phyloP scores from a whole-genome alignment of 2,888 invertebrate species.

The Drosophila recens region DNA sequence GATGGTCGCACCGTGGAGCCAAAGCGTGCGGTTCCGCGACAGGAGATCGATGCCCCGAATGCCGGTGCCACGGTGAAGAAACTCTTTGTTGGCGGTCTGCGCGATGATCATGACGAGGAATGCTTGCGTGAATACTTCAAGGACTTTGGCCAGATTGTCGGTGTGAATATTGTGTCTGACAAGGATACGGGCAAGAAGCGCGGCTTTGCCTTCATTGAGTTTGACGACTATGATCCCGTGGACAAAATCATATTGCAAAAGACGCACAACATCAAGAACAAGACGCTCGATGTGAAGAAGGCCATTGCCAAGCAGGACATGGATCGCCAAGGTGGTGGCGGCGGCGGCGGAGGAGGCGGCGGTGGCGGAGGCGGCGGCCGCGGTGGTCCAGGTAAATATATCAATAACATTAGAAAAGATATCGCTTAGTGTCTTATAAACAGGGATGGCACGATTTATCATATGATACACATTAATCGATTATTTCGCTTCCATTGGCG shows the following conservation, averaged over 20 bases:
- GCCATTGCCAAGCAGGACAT: slow-evolving; percentile 95
- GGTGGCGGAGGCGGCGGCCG: slow-evolving; percentile 86
- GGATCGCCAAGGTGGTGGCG: slow-evolving; percentile 87
- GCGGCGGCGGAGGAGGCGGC: slow-evolving; percentile 86
- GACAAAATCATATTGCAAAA: slow-evolving; percentile 94
- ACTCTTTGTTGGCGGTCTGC: slow-evolving; percentile 96
- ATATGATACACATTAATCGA: too few relatives aligned
- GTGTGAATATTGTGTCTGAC: slow-evolving; percentile 95
- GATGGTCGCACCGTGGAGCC: slow-evolving; percentile 98
- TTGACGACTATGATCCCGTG: slow-evolving; percentile 98
- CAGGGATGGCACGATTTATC: too few relatives aligned
- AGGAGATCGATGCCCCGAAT: slow-evolving; percentile 96
- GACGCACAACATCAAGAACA: slow-evolving; percentile 93
- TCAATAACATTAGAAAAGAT: too few relatives aligned
- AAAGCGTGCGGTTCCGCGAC: slow-evolving; percentile 97
- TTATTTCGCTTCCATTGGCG: too few relatives aligned
- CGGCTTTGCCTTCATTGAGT: slow-evolving; percentile 98
- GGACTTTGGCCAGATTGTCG: slow-evolving; percentile 92
- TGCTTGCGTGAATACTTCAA: slow-evolving; percentile 93
- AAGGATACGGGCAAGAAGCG: slow-evolving; percentile 97
- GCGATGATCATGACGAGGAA: slow-evolving; percentile 96
- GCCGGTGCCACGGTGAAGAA: slow-evolving; percentile 97
- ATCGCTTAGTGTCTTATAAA: neutral
- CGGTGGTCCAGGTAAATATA: slow-evolving; percentile 69
- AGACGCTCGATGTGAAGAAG: slow-evolving; percentile 95